Percentiles rank a stretch among this genome's conserved stretches.
phyloP scores from a whole-genome alignment of 2,797 vertebrate genomes.

The Pogonophryne albipinna region DNA sequence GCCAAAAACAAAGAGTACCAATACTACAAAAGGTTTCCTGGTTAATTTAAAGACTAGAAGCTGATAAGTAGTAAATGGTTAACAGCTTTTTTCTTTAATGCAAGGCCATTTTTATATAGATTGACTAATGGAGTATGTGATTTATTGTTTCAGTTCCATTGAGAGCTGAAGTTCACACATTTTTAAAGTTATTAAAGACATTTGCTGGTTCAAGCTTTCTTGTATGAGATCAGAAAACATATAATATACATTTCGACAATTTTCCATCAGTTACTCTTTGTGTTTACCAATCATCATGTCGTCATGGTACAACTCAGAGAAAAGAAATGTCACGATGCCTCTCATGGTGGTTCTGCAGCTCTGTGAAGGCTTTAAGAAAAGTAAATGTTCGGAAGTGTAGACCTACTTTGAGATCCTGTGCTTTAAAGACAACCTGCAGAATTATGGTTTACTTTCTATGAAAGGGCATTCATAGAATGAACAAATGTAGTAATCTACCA shows the following conservation, averaged over 20 bases:
- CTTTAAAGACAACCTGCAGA: background rate
- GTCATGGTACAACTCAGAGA: conserved; percentile 1
- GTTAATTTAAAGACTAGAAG: background rate
- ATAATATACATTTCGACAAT: too few relatives aligned
- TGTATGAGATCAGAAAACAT: too few relatives aligned
- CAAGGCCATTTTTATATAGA: too few relatives aligned
- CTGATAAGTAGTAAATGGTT: background rate
- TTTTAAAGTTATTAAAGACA: too few relatives aligned
- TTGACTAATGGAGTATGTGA: too few relatives aligned
- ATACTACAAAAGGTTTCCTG: background rate
- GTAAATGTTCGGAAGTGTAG: background rate
- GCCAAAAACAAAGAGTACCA: background rate
- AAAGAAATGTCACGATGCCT: background rate
- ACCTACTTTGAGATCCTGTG: conserved; percentile 12
- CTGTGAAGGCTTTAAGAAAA: conserved; percentile 15
- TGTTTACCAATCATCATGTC: conserved; percentile 11
- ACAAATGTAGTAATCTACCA: background rate
- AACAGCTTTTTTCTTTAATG: background rate
- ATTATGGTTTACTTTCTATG: background rate
- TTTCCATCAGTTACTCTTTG: conserved; percentile 2
- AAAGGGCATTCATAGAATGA: background rate
- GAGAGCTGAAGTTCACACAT: too few relatives aligned
- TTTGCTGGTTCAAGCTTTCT: too few relatives aligned
- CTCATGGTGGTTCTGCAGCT: background rate
- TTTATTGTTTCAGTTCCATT: too few relatives aligned